Base-by-base conservation (phyloP, 2,113 vertebrate species). In the Bombycilla garrulus region DNA sequence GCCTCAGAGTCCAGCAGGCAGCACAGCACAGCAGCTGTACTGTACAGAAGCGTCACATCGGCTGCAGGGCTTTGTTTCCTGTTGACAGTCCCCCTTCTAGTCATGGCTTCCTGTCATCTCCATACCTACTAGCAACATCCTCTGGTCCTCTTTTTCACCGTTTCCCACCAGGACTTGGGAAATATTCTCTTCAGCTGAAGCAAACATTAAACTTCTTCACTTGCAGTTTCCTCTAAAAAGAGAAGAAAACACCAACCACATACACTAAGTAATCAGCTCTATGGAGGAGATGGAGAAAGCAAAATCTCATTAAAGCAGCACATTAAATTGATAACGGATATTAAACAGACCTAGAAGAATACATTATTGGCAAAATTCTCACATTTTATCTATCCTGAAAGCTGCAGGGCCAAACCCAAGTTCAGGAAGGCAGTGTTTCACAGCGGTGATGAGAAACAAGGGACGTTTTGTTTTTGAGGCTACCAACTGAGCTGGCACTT, bases 241-340 rank as follows among this genome's bases (percentile, higher is more conserved):
- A 90, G 36, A 70, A 70, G 56, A 90, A 40, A 78, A 70, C 67
- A 92, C 35, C 57, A 86, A 83, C 62, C 90, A 87, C 57, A 94
- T 25, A 76, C 3, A 1, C 60, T 95, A 82, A 96, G 93, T 92
- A 95, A 96, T 91, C 95, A 84, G 86, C 88, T 95, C 73, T 45
- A 58, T 2, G 1, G 79, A 95, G 57, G 69, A 95, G 92, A 95
- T 70, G 83, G 92, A 79, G 69, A 94, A 87, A 95, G 88, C 83
- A 87, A 94, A 92, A 93, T 87, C 93, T 94, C 92, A 96, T 95
- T 94, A 81, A 86, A 95, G 86, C 3, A 9, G 83, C 70, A 85
- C 44, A 93, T 76, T 88, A 92, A 92, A 91, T 77, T 80, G 83
- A 92, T 93, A 86, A 93, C 10, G 35, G 96, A 91, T 85, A 95